These are phyloP conservation scores for Antigone vipio DNA, from an alignment of 2,113 vertebrate genomes.

Conservation along the genomic window DNA sequence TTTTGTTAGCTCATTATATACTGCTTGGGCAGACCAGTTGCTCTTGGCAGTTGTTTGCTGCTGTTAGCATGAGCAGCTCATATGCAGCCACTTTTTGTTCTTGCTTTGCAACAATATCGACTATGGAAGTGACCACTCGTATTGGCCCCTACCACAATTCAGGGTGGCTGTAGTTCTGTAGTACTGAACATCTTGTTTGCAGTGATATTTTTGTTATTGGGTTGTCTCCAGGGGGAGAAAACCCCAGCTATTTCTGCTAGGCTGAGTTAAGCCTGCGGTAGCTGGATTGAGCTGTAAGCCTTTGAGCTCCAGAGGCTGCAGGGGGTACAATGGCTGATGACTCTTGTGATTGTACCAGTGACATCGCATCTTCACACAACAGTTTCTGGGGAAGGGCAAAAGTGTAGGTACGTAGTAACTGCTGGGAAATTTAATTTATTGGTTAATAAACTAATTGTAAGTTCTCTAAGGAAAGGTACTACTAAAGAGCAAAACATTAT, in stretches of 20 bases:
- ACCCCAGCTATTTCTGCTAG: background rate
- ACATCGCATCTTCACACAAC: background rate
- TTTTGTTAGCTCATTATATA: background rate
- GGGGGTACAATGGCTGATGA: too few relatives aligned
- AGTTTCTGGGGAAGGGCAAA: background rate
- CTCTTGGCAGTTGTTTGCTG: background rate
- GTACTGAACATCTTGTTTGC: background rate
- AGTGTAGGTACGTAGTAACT: background rate
- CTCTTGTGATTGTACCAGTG: background rate
- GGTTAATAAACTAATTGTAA: background rate
- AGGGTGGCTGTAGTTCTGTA: background rate
- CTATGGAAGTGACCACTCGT: background rate
- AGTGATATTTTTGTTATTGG: background rate
- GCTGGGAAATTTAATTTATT: background rate
- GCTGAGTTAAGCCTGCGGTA: background rate
- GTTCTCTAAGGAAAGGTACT: background rate
- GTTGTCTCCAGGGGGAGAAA: background rate
- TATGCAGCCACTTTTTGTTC: background rate
- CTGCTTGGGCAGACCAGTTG: background rate
- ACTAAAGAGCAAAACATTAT: background rate
- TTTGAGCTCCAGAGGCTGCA: background rate
- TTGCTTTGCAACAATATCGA: background rate
- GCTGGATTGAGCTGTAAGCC: background rate
- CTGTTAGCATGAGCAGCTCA: background rate
- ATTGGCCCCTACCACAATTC: background rate